Evolutionary conservation across 2,888 invertebrate species (phyloP).

Genomic region (Trisateles emortualis): DNA sequence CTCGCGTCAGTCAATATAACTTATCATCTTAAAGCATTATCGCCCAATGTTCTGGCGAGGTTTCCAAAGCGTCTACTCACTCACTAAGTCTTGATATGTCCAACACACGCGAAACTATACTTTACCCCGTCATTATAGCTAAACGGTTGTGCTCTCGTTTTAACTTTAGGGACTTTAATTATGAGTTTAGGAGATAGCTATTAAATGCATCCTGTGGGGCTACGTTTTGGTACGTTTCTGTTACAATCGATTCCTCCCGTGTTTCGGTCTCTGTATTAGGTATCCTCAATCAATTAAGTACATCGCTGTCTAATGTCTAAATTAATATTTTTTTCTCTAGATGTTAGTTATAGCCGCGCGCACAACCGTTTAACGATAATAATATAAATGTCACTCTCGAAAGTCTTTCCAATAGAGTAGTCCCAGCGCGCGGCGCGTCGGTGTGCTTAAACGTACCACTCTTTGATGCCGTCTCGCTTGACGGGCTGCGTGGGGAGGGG

Average conservation of each 20-base stretch:
- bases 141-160: slow-evolving; percentile 1
- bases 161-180: background rate
- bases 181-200: background rate
- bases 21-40: slow-evolving; percentile 61
- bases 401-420: slow-evolving; percentile 1
- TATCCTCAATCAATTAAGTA: too few relatives aligned
- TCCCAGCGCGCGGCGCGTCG: slow-evolving; percentile 11
- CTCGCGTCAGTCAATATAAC: slow-evolving; percentile 81
- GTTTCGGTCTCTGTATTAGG: too few relatives aligned
- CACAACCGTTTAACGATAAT: background rate
- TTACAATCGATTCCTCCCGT: too few relatives aligned
- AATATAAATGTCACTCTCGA: background rate
- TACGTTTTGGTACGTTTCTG: too few relatives aligned
- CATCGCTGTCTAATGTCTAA: too few relatives aligned
- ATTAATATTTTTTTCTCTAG: too few relatives aligned
- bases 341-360: background rate
- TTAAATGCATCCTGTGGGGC: background rate
- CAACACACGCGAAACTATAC: slow-evolving; percentile 27
- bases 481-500: slow-evolving; percentile 84
- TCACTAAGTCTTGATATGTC: slow-evolving; percentile 46
- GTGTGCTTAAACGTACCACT: slow-evolving; percentile 95
- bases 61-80: slow-evolving; percentile 45
- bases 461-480: slow-evolving; percentile 96
- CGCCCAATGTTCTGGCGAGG: slow-evolving; percentile 37
- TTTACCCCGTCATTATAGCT: slow-evolving; percentile 5